Evolutionary conservation across 2,888 invertebrate species (phyloP).

Genomic region (Cetonia aurata): DNA sequence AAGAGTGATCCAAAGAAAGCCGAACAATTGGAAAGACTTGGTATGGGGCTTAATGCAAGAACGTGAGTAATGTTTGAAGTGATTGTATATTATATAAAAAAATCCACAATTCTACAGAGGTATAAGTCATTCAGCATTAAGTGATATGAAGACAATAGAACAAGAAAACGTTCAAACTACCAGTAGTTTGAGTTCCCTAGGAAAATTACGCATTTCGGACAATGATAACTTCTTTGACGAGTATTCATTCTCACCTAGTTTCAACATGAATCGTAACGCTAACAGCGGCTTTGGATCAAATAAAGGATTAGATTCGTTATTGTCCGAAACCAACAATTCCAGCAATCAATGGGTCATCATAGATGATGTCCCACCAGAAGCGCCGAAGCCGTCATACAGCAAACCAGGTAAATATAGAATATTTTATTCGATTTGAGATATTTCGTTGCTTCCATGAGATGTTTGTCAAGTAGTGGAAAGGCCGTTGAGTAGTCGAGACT

Average conservation of each 20-base stretch:
- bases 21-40: constrained; percentile 90
- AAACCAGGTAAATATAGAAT: constrained; percentile 35
- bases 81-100: neutral
- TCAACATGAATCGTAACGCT: constrained; percentile 73
- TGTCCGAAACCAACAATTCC: constrained; percentile 53
- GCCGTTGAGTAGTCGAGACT: constrained; percentile 32
- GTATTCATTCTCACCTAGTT: constrained; percentile 68
- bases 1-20: constrained; percentile 85
- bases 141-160: constrained; percentile 92
- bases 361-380: constrained; percentile 43
- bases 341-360: constrained; percentile 67
- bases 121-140: constrained; percentile 87
- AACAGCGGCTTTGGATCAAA: constrained; percentile 52
- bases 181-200: constrained; percentile 65
- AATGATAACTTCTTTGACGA: constrained; percentile 70
- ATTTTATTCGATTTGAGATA: constrained; percentile 1
- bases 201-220: constrained; percentile 61
- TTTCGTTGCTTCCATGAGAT: neutral
- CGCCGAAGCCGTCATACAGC: constrained; percentile 41
- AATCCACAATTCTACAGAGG: constrained; percentile 66
- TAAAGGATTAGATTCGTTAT: constrained; percentile 55
- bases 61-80: constrained; percentile 62
- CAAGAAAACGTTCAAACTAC: constrained; percentile 77
- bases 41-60: constrained; percentile 84
- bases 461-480: constrained; percentile 38